Conservation (phyloP, 2,888 invertebrate species). For the Drosophila suboccidentalis region DNA sequence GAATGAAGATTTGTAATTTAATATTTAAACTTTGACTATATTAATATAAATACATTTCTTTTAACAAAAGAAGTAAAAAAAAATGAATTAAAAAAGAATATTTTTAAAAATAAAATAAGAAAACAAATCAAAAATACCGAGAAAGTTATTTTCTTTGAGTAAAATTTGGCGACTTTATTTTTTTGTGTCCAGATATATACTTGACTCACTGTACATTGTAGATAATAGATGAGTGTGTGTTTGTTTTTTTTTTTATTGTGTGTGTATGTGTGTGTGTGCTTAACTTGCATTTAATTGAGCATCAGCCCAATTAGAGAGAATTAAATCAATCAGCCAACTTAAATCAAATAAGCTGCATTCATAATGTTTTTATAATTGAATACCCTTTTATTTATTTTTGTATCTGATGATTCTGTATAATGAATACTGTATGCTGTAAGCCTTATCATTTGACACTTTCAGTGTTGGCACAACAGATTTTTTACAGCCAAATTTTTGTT, state of each 20-base stretch:
- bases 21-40: too few species aligned
- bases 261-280: background rate
- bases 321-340: slow-evolving; percentile 12
- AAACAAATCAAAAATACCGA: too few species aligned
- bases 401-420: slow-evolving; percentile 9
- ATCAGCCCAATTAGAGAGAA: slow-evolving; percentile 6
- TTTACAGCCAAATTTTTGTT: background rate
- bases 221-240: background rate
- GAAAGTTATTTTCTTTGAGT: too few species aligned
- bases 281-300: slow-evolving; percentile 1
- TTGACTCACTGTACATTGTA: background rate
- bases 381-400: background rate
- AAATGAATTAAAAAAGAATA: too few species aligned
- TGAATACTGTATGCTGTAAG: background rate
- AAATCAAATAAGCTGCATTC: slow-evolving; percentile 3
- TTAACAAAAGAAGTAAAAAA: too few species aligned
- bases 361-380: slow-evolving; percentile 4
- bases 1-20: too few species aligned
- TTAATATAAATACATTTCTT: too few species aligned
- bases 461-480: background rate
- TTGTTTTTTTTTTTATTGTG: too few species aligned
- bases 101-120: too few species aligned
- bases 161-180: background rate
- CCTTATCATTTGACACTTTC: background rate
- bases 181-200: background rate